These are phyloP conservation scores for Carduelis carduelis DNA, from an alignment of 2,797 vertebrate genomes.

Conservation along the genomic window DNA sequence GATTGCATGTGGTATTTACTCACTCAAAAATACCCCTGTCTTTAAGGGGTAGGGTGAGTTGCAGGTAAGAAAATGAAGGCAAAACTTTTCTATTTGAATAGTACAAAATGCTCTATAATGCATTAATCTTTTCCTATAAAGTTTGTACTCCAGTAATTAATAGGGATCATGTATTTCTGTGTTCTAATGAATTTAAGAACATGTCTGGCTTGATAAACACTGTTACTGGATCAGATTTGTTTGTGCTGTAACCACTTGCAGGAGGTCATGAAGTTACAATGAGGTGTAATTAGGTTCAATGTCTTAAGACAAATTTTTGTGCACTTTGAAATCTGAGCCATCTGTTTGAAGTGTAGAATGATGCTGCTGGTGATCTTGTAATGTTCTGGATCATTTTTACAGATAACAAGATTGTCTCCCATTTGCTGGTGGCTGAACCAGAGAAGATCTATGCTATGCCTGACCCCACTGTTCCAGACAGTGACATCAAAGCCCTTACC, in stretches of 20 bases:
- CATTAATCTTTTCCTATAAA: not conserved
- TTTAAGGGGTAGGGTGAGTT: not conserved
- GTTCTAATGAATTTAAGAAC: not conserved
- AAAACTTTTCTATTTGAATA: not conserved
- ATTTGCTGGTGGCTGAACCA: constrained; percentile 98
- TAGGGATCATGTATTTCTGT: not conserved
- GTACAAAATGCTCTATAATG: not conserved
- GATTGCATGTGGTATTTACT: not conserved
- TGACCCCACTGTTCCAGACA: constrained; percentile 96
- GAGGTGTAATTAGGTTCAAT: not conserved
- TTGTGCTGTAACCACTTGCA: not conserved
- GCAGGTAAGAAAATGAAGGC: not conserved
- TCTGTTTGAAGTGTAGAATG: constrained; percentile 5
- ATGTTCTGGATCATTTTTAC: constrained; percentile 80
- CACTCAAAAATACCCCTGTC: not conserved
- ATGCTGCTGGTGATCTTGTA: constrained; percentile 48
- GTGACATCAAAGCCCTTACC: constrained; percentile 98
- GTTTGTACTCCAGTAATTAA: not conserved
- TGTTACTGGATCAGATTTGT: not conserved
- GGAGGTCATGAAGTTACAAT: not conserved
- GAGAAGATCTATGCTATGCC: constrained; percentile 99
- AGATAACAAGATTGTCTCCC: constrained; percentile 99
- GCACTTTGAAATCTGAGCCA: not conserved
- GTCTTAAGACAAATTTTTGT: not conserved
- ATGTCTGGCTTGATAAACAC: not conserved